A percentile compares a stretch with the other conserved stretches of the same genome.
Conservation (phyloP, 2,888 invertebrate species). For the Campoplex nolae region DNA sequence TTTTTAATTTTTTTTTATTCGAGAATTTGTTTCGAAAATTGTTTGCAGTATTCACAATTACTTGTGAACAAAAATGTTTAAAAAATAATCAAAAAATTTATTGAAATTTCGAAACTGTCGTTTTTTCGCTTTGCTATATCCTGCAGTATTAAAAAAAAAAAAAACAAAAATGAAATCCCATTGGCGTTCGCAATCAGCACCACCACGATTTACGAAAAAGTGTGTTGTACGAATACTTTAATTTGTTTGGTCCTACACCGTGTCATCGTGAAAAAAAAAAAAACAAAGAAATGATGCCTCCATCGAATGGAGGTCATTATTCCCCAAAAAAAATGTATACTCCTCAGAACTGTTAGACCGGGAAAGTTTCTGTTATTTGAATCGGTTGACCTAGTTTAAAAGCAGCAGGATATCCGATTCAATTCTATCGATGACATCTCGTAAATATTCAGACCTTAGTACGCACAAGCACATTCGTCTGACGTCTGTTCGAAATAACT, state of each 20-base stretch:
- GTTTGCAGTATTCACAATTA: no score
- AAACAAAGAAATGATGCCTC: not conserved
- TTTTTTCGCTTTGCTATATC: not conserved
- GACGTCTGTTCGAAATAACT: not conserved
- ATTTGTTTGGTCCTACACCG: not conserved
- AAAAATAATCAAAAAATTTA: not conserved
- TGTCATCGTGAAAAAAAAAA: not conserved
- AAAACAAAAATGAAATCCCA: no score
- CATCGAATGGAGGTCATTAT: not conserved
- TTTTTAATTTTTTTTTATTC: no score
- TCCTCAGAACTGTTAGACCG: not conserved
- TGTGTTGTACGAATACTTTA: not conserved
- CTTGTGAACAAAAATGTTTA: not conserved
- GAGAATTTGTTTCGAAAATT: no score
- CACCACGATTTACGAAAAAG: not conserved
- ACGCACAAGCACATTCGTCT: not conserved
- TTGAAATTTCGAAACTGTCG: not conserved
- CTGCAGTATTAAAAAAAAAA: not conserved
- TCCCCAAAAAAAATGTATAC: not conserved
- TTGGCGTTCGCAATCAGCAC: not conserved
- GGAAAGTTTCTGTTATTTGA: not conserved
- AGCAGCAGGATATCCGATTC: conserved; percentile 4
- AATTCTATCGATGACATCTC: not conserved
- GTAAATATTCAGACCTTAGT: not conserved
- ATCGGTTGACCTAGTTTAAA: not conserved